Evolutionary conservation across 35 echinoderm and acorn worm species (phyloP), one percentile per base, ranked within the genome.

Genomic region (Apostichopus californicus): DNA sequence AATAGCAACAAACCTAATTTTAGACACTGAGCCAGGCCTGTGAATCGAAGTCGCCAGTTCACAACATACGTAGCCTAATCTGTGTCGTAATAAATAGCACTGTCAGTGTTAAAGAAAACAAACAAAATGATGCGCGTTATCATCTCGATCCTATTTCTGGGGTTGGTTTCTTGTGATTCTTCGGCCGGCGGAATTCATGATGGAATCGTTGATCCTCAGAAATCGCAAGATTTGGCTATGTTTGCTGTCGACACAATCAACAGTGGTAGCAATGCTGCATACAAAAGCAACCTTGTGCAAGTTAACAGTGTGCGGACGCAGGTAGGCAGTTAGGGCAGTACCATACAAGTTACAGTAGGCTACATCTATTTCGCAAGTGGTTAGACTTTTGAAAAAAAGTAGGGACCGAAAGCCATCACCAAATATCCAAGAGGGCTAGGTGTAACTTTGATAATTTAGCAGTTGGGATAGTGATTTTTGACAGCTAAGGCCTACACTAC

Each of bases 241-340:
- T 82, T 82, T 82, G 79, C 46, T 15, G 79, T 82, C 34, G 79
- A 82, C 15, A 54, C 79, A 55, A 82, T 82, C 46, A 82, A 82
- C 52, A 46, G 55, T 54, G 52, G 13, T n/a, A 82, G 79, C 79
- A 82, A 82, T 18, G 79, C 79, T 52, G 10, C 0, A 52, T 82
- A 82, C 79, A 82, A 46, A 82, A 82, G 79, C 55, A 82, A 54
- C 6, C 79, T 82, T 15, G 79, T 82, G 10, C 79, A 82, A 17
- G 79, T 82, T 23, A 82, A 82, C 52, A 15, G 7, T 52, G 79
- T 82, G 55, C 23, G 13, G 55, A 55, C 8, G 55, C 79, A 82
- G 79, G 79, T 82, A 82, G 6, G 13, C 5, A 25, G 8, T 46
- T 46, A 46, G 0, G 22, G 5, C 26, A 78, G 77, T 23, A 78